Conservation (phyloP, 1,140 invertebrate species). For the Drosophila chauvacae region DNA sequence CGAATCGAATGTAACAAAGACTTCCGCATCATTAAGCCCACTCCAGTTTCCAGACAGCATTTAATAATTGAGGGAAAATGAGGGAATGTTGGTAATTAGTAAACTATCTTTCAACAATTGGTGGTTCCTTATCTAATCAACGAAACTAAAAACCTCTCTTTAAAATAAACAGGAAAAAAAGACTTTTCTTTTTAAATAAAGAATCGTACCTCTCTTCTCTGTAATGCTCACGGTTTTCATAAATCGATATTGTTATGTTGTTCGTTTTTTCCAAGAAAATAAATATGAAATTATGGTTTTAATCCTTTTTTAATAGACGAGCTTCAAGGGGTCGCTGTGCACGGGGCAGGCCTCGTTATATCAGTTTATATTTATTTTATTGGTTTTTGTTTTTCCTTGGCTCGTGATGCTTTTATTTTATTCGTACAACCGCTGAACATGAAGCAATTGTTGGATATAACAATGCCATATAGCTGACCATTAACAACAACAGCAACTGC, state of each 20-base stretch:
- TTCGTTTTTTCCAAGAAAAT: constrained; percentile 10
- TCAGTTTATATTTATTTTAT: constrained; percentile 34
- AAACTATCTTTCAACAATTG: neutral
- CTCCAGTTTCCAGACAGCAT: neutral
- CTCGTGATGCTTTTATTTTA: constrained; percentile 46
- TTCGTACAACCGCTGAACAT: constrained; percentile 35
- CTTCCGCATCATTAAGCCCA: neutral
- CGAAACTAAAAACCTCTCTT: neutral
- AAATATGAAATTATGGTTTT: constrained; percentile 41
- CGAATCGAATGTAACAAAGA: constrained; percentile 13
- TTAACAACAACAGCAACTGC: constrained; percentile 51
- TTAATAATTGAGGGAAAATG: neutral
- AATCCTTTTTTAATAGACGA: constrained; percentile 48
- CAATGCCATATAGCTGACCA: constrained; percentile 56
- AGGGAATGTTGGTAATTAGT: neutral
- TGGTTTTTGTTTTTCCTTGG: constrained; percentile 42
- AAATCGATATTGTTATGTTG: neutral
- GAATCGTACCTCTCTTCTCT: neutral
- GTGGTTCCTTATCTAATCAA: neutral
- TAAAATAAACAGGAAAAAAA: neutral
- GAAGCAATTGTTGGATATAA: constrained; percentile 61
- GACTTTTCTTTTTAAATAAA: neutral
- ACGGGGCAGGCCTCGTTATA: constrained; percentile 2
- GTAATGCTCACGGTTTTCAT: constrained; percentile 4
- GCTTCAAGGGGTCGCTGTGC: neutral